These are phyloP conservation scores for Tenualosa ilisha DNA, from an alignment of 2,797 vertebrate genomes.

Conservation along the genomic window DNA sequence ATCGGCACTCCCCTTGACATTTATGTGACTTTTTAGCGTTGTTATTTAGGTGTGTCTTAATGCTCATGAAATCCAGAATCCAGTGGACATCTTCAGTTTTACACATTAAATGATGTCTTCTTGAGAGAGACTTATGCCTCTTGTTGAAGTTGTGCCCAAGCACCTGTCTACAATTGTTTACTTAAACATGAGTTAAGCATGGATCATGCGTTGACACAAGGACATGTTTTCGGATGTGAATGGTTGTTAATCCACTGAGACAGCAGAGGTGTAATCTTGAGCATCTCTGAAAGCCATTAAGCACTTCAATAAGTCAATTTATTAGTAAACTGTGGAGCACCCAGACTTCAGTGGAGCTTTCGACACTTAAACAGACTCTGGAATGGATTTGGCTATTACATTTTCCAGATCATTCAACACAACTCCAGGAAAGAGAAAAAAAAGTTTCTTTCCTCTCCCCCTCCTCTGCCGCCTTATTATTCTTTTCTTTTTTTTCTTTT, in stretches of 20 bases:
- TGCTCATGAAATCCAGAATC: not conserved
- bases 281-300: conserved; percentile 1
- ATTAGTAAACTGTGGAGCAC: conserved; percentile 8
- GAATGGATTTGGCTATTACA: conserved; percentile 14
- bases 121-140: not conserved
- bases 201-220: not conserved
- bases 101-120: not conserved
- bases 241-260: not conserved
- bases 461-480: not conserved
- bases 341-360: not conserved
- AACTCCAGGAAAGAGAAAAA: not conserved
- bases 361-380: conserved; percentile 4
- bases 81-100: not conserved
- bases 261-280: not conserved
- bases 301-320: not conserved
- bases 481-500: conserved; percentile 24
- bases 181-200: not conserved
- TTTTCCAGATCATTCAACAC: conserved; percentile 17
- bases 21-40: not conserved
- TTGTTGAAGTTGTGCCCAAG: not conserved
- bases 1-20: not conserved
- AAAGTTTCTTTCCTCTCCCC: conserved; percentile 7
- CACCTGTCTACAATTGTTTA: conserved; percentile 12
- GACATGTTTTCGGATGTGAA: conserved; percentile 9
- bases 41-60: not conserved